Evolutionary conservation across 1,140 invertebrate species (phyloP), one percentile per base, ranked within the genome.

Genomic region (Tetragonula clypearis): DNA sequence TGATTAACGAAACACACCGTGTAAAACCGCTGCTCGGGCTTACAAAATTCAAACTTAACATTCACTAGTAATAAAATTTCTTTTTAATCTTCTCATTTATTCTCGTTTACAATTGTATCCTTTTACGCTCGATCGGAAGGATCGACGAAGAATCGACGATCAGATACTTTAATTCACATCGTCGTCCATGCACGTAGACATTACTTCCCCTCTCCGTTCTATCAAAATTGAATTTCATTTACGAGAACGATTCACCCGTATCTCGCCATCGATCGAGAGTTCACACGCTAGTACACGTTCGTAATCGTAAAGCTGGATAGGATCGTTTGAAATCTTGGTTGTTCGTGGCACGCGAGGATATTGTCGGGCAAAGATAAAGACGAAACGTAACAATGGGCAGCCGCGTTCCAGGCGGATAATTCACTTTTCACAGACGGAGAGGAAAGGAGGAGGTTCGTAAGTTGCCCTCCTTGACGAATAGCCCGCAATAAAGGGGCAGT

Each of bases 401-500:
- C 41, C 23, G 21, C 49, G 49, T 79, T 68, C 55, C 65, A 56
- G 62, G 55, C 49, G 49, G 49, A 55, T 79, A 69, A 79, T 69
- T 79, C 78, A 79, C 78, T 79, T 79, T 69, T 79, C 65, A 68
- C 77, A 21, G 74, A 79, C 41, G 58, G n/a, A 8, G 30, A 60
- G 55, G n/a, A 23, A 79, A 66, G 41, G 77, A 66, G 41, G 62
- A 79, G 62, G 77, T 79, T 66, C 60, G 77, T 66, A 79, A 79
- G 65, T 79, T 69, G 78, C 53, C 41, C 60, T 65, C 49, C 78
- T 69, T 79, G 78, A 79, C 65, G 78, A 69, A 79, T 79, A 69
- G 78, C 66, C 53, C 49, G 78, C 78, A 79, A 79, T 79, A 79
- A 79, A 79, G 65, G 41, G 66, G 49, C 65, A 68, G 78, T 79